Conservation (phyloP, 2,113 vertebrate species). For the Vanacampus margaritifer region DNA sequence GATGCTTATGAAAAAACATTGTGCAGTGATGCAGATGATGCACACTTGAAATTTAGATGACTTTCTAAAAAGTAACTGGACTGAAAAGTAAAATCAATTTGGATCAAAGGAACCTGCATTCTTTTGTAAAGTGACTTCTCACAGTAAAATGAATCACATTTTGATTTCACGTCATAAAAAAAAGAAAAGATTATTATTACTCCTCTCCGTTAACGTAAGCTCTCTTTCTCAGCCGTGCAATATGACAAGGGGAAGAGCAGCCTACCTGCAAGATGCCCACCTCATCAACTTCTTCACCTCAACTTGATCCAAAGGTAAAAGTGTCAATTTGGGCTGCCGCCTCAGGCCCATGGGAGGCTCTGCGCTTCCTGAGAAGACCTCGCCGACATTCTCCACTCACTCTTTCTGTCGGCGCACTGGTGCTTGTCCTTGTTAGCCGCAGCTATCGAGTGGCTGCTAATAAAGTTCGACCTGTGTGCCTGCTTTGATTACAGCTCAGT, state of each 20-base stretch:
- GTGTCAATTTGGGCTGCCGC: slow-evolving; percentile 9
- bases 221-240: neutral
- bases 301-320: slow-evolving; percentile 1
- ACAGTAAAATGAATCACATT: slow-evolving; percentile 24
- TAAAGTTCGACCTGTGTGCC: slow-evolving; percentile 80
- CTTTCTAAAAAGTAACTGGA: neutral
- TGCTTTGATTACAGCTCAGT: slow-evolving; percentile 73
- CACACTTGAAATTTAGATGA: neutral
- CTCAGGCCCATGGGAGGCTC: slow-evolving; percentile 22
- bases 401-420: slow-evolving; percentile 23
- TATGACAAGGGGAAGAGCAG: neutral
- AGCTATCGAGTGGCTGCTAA: slow-evolving; percentile 78
- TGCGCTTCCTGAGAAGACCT: slow-evolving; percentile 19
- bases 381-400: slow-evolving; percentile 16
- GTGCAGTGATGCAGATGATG: neutral
- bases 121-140: slow-evolving; percentile 4
- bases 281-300: slow-evolving; percentile 6
- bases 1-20: slow-evolving; percentile 17
- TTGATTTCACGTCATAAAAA: slow-evolving; percentile 17
- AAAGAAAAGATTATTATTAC: too few species aligned
- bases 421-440: slow-evolving; percentile 39
- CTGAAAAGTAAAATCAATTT: neutral
- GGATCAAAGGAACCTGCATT: slow-evolving; percentile 8
- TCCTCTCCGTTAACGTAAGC: neutral
- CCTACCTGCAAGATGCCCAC: slow-evolving; percentile 47